phyloP scores from a whole-genome alignment of 2,888 invertebrate genomes.

The Leptinotarsa peninsularis region DNA sequence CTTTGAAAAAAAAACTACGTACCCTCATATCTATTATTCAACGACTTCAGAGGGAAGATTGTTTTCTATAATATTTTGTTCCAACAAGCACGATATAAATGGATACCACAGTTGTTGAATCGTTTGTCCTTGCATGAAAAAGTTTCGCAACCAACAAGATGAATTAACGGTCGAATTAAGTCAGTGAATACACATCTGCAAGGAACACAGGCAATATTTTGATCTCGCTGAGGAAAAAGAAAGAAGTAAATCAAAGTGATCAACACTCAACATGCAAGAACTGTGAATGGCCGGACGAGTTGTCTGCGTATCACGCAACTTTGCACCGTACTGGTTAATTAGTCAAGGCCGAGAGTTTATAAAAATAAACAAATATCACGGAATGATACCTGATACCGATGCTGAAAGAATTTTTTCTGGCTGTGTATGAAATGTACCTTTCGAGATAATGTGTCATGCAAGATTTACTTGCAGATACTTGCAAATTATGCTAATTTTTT shows the following conservation, averaged over 20 bases:
- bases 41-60: too few relatives aligned
- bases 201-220: background rate
- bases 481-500: too few relatives aligned
- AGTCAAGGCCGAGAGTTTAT: conserved; percentile 35
- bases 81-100: too few relatives aligned
- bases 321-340: conserved; percentile 31
- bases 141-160: background rate
- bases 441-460: background rate
- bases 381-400: conserved; percentile 33
- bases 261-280: background rate
- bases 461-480: too few relatives aligned
- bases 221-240: background rate
- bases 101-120: background rate
- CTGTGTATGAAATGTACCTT: background rate
- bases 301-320: conserved; percentile 8
- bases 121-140: background rate
- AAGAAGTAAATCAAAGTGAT: conserved; percentile 10
- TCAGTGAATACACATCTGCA: background rate
- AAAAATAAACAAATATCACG: conserved; percentile 32
- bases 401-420: conserved; percentile 19
- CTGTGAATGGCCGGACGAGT: conserved; percentile 14
- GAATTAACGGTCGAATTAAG: background rate
- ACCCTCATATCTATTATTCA: too few relatives aligned
- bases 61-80: too few relatives aligned
- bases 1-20: too few relatives aligned